Conservation (phyloP, 2,113 vertebrate species). For the Formicarius rufipectus region DNA sequence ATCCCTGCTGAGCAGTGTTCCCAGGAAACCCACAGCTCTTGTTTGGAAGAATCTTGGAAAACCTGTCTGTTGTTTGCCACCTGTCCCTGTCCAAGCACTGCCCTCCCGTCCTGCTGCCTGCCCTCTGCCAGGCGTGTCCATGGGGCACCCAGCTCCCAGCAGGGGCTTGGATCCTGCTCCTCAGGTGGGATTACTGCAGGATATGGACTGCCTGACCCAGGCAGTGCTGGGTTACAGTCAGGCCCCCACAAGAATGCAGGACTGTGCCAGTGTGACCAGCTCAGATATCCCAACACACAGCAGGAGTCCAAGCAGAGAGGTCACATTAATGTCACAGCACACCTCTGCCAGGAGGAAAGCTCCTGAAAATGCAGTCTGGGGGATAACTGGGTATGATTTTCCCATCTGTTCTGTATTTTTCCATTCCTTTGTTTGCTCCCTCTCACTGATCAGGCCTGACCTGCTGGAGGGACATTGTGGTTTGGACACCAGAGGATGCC, state of each 20-base stretch:
- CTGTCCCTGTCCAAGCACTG: not conserved
- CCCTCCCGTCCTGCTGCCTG: rapidly evolving
- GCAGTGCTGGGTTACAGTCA: conserved; percentile 21
- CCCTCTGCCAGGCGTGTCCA: not conserved
- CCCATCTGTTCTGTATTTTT: not conserved
- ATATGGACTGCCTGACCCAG: not conserved
- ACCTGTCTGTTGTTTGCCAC: not conserved
- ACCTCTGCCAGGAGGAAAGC: not conserved
- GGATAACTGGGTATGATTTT: not conserved
- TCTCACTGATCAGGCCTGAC: not conserved
- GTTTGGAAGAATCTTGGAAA: not conserved
- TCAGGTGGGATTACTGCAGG: not conserved
- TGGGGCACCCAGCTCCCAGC: rapidly evolving
- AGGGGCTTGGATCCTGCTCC: not conserved
- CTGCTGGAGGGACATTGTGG: not conserved
- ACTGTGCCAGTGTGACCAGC: not conserved
- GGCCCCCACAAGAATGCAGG: not conserved
- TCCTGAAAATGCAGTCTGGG: not conserved
- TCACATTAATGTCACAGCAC: conserved; percentile 9
- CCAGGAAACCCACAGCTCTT: not conserved
- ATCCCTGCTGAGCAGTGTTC: not conserved
- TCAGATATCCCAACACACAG: not conserved
- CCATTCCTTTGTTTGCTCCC: not conserved
- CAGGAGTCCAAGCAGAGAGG: not conserved
- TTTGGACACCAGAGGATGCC: not conserved